Evolutionary conservation across 2,888 invertebrate species (phyloP).

Genomic region (Coelinius sp.): DNA sequence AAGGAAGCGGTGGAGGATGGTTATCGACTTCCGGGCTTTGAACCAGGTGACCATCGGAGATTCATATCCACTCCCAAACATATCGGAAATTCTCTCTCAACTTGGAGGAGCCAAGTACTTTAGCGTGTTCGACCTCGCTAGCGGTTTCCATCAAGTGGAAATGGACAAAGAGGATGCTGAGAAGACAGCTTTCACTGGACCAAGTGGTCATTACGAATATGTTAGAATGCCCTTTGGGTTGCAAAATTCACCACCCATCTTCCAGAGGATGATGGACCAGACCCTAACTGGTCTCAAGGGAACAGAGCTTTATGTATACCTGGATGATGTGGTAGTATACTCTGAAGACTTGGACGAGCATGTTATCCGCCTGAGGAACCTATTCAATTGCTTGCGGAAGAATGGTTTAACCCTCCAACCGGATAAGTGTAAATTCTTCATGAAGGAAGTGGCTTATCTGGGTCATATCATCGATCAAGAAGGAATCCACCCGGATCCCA

Average conservation of each 20-base stretch:
- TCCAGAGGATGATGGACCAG: not conserved
- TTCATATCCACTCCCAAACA: not conserved
- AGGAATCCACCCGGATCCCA: too few species aligned
- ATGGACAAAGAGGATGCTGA: too few species aligned
- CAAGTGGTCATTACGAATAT: too few species aligned
- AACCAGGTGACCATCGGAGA: not conserved
- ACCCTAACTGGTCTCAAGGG: not conserved
- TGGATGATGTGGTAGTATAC: conserved; percentile 2
- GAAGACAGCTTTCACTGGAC: too few species aligned
- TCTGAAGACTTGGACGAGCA: not conserved
- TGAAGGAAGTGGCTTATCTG: not conserved
- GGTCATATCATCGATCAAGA: not conserved
- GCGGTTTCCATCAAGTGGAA: not conserved
- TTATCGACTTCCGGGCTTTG: not conserved
- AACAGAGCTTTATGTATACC: not conserved
- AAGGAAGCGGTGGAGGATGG: not conserved
- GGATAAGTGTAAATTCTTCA: not conserved
- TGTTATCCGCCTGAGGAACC: not conserved
- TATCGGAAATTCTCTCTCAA: not conserved
- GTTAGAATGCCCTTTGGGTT: too few species aligned
- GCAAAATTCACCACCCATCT: not conserved
- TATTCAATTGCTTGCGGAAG: not conserved
- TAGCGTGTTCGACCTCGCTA: not conserved
- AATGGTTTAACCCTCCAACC: not conserved
- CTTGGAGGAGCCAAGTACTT: not conserved